Conservation (phyloP, 2,888 invertebrate genomes). For the Tyria jacobaeae region DNA sequence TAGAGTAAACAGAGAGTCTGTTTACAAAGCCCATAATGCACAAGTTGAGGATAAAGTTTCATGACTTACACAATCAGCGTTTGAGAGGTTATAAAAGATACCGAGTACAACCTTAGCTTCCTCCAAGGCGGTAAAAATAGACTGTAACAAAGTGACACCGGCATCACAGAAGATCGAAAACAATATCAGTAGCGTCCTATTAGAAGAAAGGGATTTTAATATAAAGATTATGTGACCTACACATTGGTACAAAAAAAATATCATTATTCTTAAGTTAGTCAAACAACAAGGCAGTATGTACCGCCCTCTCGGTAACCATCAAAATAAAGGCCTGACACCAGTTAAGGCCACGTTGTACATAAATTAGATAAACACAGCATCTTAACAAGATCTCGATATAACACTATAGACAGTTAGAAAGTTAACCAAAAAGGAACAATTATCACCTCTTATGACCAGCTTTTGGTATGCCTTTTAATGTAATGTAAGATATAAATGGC, state of each 20-base stretch:
- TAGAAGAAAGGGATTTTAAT: too few species aligned
- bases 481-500: slow-evolving; percentile 11
- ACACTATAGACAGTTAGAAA: slow-evolving; percentile 23
- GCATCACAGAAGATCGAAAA: too few species aligned
- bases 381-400: slow-evolving; percentile 25
- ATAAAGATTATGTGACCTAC: too few species aligned
- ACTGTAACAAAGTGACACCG: too few species aligned
- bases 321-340: slow-evolving; percentile 49
- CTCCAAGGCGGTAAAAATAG: too few species aligned
- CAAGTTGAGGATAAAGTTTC: too few species aligned
- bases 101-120: too few species aligned
- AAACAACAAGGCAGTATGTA: slow-evolving; percentile 16
- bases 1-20: too few species aligned
- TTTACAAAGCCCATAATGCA: too few species aligned
- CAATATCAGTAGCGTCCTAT: too few species aligned
- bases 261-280: neutral
- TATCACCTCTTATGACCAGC: slow-evolving; percentile 19
- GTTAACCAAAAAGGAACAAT: slow-evolving; percentile 19
- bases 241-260: neutral
- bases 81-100: too few species aligned
- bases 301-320: slow-evolving; percentile 26
- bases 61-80: too few species aligned
- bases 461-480: slow-evolving; percentile 11
- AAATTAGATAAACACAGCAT: slow-evolving; percentile 48
- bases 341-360: slow-evolving; percentile 56